A percentile compares a stretch with the other conserved stretches of the same genome.
These are phyloP conservation scores for Iphiclides podalirius DNA, from an alignment of 2,888 invertebrate genomes.

Conservation along the genomic window DNA sequence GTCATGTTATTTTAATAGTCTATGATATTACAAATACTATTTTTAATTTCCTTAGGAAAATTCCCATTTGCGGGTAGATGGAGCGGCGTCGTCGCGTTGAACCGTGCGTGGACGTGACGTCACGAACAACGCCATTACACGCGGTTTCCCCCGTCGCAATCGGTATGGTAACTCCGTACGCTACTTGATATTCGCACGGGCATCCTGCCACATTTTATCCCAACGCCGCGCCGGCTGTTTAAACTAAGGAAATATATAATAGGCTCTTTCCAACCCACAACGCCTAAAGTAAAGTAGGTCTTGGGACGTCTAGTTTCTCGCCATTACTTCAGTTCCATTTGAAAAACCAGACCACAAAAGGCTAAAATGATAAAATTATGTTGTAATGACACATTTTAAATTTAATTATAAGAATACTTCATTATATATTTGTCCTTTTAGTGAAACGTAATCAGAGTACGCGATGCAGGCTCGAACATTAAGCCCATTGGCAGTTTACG, in stretches of 20 bases:
- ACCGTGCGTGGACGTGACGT: slow-evolving; percentile 37
- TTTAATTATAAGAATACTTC: no score
- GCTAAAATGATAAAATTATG: no score
- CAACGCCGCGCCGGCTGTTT: slow-evolving; percentile 58
- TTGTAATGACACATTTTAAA: no score
- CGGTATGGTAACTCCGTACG: slow-evolving; percentile 30
- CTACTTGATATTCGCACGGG: slow-evolving; percentile 64
- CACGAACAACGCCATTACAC: slow-evolving; percentile 57
- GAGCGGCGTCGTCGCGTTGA: slow-evolving; percentile 26
- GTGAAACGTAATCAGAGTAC: background rate
- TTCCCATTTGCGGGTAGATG: no score
- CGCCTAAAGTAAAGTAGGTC: no score
- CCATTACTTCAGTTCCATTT: no score
- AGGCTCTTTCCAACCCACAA: no score
- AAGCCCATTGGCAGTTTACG: background rate
- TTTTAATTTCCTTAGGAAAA: no score
- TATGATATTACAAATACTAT: no score
- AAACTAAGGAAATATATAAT: slow-evolving; percentile 1
- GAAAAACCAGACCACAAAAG: no score
- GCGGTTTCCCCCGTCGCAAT: slow-evolving; percentile 31
- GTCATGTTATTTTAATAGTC: no score
- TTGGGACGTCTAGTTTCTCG: no score
- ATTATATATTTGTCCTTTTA: background rate
- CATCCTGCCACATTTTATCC: slow-evolving; percentile 63
- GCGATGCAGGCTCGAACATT: background rate